Percentiles rank a stretch among this genome's conserved stretches.
phyloP scores from a whole-genome alignment of 2,113 vertebrate genomes.

The Apodemus sylvaticus region DNA sequence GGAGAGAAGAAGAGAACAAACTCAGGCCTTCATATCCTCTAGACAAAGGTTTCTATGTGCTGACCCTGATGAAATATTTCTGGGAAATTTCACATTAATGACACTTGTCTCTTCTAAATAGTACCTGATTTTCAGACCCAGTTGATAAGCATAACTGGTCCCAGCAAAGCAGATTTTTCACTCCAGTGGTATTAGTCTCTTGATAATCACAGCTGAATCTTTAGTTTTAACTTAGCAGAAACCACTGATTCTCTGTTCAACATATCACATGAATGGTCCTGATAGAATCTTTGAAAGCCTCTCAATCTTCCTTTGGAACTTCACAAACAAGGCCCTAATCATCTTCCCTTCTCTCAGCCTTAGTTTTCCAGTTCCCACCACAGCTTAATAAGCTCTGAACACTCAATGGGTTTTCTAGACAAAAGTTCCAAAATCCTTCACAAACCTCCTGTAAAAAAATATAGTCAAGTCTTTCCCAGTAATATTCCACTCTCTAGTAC shows the following conservation, averaged over 20 bases:
- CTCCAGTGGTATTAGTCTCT: neutral
- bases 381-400: neutral
- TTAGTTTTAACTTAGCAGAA: neutral
- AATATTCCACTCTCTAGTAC: neutral
- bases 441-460: neutral
- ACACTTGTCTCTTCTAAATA: neutral
- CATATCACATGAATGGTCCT: neutral
- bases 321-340: neutral
- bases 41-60: no score
- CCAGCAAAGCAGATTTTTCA: neutral
- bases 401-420: neutral
- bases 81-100: neutral
- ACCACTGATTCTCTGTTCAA: neutral
- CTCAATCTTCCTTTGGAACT: neutral
- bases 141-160: neutral
- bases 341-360: neutral
- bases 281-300: neutral
- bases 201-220: neutral
- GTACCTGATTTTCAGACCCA: neutral
- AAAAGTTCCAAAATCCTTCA: neutral
- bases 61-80: neutral
- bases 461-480: neutral
- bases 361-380: neutral
- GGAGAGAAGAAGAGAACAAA: neutral
- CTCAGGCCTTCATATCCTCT: neutral